Base-by-base conservation (phyloP, 2,797 vertebrate species). In the Chloroceryle amazona region DNA sequence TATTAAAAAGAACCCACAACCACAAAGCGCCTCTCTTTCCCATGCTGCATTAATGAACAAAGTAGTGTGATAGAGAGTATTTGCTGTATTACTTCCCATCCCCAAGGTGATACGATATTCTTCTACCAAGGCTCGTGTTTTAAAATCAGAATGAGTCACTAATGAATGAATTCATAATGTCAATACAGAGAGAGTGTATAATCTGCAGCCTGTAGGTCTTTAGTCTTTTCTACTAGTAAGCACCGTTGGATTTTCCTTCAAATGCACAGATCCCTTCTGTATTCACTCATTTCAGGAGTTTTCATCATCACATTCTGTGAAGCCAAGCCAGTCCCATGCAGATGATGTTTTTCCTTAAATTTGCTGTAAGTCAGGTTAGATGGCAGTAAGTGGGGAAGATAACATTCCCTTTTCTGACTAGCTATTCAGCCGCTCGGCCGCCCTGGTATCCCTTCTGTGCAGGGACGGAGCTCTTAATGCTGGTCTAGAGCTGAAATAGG, bases 61-160 rank as follows among this genome's bases (percentile, higher is more conserved):
- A 82, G 51, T 72, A 81, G 44, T 42, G 29, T 65, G 57, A 78
- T 1, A 10, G 87, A 91, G 87, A 96, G 68, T 93, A 70, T 72
- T 93, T 88, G 51, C 76, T 65, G 44, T 68, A 87, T 92, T 91
- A 39, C 37, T 85, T 94, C 94, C 39, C 67, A 15, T 91, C 78
- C 58, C 37, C 37, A 65, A 92, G 58, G 81, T 93, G 55, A 70
- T 60, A 58, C 0, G 2, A 60, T 87, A 83, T 29, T 93, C 70
- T 91, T 91, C 55, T 84, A 88, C 75, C 46, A 90, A 81, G 62
- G 47, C 82, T 93, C 54, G 8, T 90, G 73, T 86, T 94, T 93
- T 95, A 84, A 90, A 95, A 90, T 71, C 42, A 39, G 47, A 91
- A 76, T 91, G 91, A 97, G 80, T 95, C 93, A 90, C 55, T 94